Evolutionary conservation across 2,888 invertebrate species (phyloP).

Genomic region (Epicampocera succincta): DNA sequence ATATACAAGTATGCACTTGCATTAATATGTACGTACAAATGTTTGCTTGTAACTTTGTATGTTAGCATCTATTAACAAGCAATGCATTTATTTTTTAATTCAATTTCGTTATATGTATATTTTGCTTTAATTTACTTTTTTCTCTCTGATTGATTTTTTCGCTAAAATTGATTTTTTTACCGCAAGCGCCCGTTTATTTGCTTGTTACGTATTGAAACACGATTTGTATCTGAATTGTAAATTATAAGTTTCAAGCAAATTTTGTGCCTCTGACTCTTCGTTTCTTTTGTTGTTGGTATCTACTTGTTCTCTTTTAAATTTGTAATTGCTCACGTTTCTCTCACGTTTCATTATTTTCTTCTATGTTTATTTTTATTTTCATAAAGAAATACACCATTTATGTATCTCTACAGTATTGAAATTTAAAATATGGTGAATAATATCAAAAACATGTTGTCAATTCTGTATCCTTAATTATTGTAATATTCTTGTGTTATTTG

Average conservation of each 20-base stretch:
- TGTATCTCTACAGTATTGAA: not conserved
- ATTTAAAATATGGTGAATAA: not conserved
- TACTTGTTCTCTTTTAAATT: constrained; percentile 48
- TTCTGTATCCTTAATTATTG: too few relatives aligned
- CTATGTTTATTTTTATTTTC: not conserved
- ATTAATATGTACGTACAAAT: not conserved
- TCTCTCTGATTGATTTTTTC: constrained; percentile 22
- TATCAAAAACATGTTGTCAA: too few relatives aligned
- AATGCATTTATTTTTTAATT: constrained; percentile 8
- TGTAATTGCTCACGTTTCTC: constrained; percentile 71
- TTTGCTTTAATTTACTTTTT: constrained; percentile 15
- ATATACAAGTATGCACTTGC: too few relatives aligned
- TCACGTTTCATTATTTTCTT: constrained; percentile 63
- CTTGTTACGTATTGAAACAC: constrained; percentile 67
- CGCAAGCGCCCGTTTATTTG: constrained; percentile 43
- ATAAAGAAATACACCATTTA: not conserved
- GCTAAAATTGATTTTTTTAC: constrained; percentile 43
- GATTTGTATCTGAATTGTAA: constrained; percentile 70
- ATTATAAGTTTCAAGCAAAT: constrained; percentile 53
- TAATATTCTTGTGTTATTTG: too few relatives aligned
- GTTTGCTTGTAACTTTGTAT: not conserved
- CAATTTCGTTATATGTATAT: constrained; percentile 8
- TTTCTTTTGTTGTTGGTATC: constrained; percentile 27
- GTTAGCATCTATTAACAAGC: not conserved
- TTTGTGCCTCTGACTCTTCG: constrained; percentile 56